Conservation (phyloP, 2,888 invertebrate genomes). For the Nemurella pictetii region DNA sequence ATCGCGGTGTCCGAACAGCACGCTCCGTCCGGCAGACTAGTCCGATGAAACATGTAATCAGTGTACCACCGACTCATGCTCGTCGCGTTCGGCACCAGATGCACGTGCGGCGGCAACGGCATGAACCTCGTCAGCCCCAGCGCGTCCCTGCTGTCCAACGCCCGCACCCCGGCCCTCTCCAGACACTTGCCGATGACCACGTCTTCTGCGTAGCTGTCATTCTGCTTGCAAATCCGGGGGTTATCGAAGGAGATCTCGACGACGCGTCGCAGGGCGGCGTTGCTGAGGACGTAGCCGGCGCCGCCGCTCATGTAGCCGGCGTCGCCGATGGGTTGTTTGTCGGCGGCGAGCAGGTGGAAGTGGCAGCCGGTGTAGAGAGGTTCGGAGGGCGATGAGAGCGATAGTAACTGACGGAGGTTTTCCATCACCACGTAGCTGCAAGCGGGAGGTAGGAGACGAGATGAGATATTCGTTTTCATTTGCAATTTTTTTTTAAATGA, state of each 20-base stretch:
- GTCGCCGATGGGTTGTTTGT: constrained; percentile 67
- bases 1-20: constrained; percentile 93
- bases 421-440: constrained; percentile 88
- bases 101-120: constrained; percentile 91
- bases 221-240: constrained; percentile 66
- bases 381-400: constrained; percentile 69
- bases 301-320: constrained; percentile 92
- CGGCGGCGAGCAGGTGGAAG: constrained; percentile 80
- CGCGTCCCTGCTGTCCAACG: constrained; percentile 86
- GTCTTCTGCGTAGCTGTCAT: constrained; percentile 82
- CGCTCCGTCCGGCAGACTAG: constrained; percentile 53
- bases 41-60: constrained; percentile 64
- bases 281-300: constrained; percentile 91
- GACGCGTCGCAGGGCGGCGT: constrained; percentile 76
- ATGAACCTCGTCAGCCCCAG: constrained; percentile 86
- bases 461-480: too few relatives aligned
- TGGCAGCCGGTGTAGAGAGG: constrained; percentile 90
- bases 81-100: constrained; percentile 85
- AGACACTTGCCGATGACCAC: constrained; percentile 89
- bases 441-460: constrained; percentile 57
- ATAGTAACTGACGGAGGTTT: constrained; percentile 88
- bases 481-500: too few relatives aligned
- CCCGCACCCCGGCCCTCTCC: constrained; percentile 79
- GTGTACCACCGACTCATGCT: constrained; percentile 87
- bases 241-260: constrained; percentile 74